Base-by-base conservation (phyloP, 1,140 invertebrate species). In the Caenorhabditis briggsae region DNA sequence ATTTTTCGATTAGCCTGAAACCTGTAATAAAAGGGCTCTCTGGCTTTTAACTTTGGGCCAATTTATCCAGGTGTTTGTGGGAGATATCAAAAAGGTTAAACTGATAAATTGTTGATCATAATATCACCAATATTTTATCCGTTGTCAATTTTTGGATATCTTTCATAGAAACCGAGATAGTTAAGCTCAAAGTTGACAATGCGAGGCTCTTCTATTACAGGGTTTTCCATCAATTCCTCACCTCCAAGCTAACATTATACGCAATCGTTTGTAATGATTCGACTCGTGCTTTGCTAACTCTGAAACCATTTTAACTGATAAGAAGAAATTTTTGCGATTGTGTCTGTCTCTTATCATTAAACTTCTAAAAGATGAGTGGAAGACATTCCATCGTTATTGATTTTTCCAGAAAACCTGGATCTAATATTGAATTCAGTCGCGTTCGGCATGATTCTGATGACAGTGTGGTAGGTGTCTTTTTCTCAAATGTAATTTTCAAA, bases 181-280 rank as follows among this genome's bases (percentile, higher is more conserved):
- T n/a, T n/a, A n/a, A n/a, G n/a, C n/a, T n/a, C n/a, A n/a, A n/a
- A n/a, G n/a, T n/a, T n/a, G n/a, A n/a, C n/a, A n/a, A n/a, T n/a
- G n/a, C n/a, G n/a, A n/a, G n/a, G n/a, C n/a, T n/a, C n/a, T n/a
- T n/a, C n/a, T n/a, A n/a, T 33, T 33, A 3, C 33, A 5, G 9
- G 20, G 16, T 0, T 50, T 5, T n/a, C 3, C 14, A 11, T 12
- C 9, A 48, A 46, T 43, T 18, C 46, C 0, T 50, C 11, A 78
- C 70, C 70, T 78, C 70, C 18, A 78, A 25, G 70, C 70, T 78
- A 78, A 78, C 70, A 23, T 78, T 78, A n/a, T 78, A 78, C 5
- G 70, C 70, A 23, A 78, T 78, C 33, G 70, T 78, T n/a, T 78
- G 70, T 46, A 78, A 23, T 0, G 70, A 78, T 23, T 78, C 43